Percentiles rank a stretch among this genome's conserved stretches.
These are phyloP conservation scores for Athetis lepigone DNA, from an alignment of 2,888 invertebrate species.

Conservation along the genomic window DNA sequence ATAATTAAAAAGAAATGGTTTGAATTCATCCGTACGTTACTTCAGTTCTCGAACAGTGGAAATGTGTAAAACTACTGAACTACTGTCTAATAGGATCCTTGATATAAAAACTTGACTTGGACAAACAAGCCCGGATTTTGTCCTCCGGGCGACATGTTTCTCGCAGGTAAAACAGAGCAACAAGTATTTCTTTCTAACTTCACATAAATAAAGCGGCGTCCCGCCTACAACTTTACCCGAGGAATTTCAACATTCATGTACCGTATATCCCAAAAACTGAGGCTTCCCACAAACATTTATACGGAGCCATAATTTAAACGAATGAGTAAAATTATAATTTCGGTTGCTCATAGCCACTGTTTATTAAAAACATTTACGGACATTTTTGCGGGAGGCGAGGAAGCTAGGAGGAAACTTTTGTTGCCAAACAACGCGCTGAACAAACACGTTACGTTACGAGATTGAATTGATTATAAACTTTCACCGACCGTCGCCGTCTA, in stretches of 20 bases:
- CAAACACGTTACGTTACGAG: conserved; percentile 72
- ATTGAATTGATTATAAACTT: conserved; percentile 82
- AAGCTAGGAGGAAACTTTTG: conserved; percentile 69
- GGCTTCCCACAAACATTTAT: conserved; percentile 49
- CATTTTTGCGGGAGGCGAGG: conserved; percentile 53
- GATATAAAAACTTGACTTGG: conserved; percentile 8
- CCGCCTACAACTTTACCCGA: conserved; percentile 14
- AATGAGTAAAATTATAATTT: conserved; percentile 68
- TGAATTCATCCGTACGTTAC: background rate
- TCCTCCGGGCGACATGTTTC: conserved; percentile 16
- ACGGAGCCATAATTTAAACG: conserved; percentile 55
- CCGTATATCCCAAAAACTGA: conserved; percentile 44
- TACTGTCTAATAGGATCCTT: conserved; percentile 4
- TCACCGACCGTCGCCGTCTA: conserved; percentile 57
- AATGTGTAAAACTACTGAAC: conserved; percentile 11
- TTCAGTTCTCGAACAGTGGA: background rate
- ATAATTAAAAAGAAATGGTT: background rate
- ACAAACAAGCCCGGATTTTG: conserved; percentile 10
- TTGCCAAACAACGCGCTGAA: conserved; percentile 73
- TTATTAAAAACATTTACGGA: conserved; percentile 70
- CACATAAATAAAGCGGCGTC: conserved; percentile 27
- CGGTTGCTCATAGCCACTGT: conserved; percentile 61
- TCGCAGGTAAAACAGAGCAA: conserved; percentile 28
- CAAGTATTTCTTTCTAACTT: conserved; percentile 46
- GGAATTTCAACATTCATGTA: conserved; percentile 51